Conservation (phyloP, 2,888 invertebrate genomes). For the Papilio demoleus region DNA sequence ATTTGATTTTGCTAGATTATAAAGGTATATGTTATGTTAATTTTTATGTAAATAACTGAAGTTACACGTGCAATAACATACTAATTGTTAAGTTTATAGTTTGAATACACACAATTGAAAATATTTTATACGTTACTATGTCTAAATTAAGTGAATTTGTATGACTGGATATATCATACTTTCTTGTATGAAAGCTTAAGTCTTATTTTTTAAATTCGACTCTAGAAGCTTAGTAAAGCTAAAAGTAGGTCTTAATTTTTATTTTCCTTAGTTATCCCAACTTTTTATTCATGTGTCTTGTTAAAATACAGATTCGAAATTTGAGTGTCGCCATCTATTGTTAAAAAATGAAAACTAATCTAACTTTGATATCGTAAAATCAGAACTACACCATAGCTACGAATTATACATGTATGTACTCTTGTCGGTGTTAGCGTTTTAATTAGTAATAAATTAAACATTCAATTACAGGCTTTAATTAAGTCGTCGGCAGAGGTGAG, state of each 20-base stretch:
- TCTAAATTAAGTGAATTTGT: neutral
- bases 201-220: too few species aligned
- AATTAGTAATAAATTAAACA: slow-evolving; percentile 75
- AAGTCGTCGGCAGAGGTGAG: slow-evolving; percentile 55
- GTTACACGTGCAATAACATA: neutral
- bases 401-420: neutral
- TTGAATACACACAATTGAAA: neutral
- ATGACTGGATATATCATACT: neutral
- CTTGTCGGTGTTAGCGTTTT: slow-evolving; percentile 46
- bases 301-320: neutral
- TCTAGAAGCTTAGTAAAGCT: too few species aligned
- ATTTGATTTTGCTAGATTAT: slow-evolving; percentile 8
- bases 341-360: neutral
- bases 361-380: neutral
- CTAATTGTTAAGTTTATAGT: neutral
- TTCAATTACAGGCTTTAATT: slow-evolving; percentile 75
- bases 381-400: neutral
- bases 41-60: slow-evolving; percentile 11
- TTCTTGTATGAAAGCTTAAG: too few species aligned
- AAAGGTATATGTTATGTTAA: slow-evolving; percentile 3
- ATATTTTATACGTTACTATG: neutral
- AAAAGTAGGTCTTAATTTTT: too few species aligned
- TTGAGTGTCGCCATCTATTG: neutral
- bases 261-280: neutral
- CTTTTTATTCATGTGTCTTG: neutral